Percentiles rank a stretch among this genome's conserved stretches.
phyloP scores from a whole-genome alignment of 2,888 invertebrate species.

The Lithophane ornitopus region DNA sequence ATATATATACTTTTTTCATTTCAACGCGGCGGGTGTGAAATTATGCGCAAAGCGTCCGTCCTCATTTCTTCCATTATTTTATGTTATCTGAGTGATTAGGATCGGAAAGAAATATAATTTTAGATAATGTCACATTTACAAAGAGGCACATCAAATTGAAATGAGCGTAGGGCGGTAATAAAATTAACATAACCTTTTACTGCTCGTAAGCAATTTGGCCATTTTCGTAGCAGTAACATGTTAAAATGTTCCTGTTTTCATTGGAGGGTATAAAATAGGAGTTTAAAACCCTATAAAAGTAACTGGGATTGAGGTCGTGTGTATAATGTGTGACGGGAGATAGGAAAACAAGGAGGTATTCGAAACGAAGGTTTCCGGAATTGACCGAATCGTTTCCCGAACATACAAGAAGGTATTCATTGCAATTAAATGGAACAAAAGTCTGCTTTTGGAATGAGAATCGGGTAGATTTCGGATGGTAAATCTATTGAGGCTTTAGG shows the following conservation, averaged over 20 bases:
- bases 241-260: conserved; percentile 73
- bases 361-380: conserved; percentile 12
- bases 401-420: neutral
- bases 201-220: conserved; percentile 73
- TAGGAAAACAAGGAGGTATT: conserved; percentile 9
- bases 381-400: conserved; percentile 1
- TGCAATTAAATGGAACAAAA: conserved; percentile 4
- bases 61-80: conserved; percentile 20
- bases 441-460: neutral
- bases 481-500: neutral
- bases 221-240: conserved; percentile 72
- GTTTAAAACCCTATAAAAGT: conserved; percentile 74
- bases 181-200: conserved; percentile 77
- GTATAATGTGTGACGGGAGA: conserved; percentile 44
- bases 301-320: conserved; percentile 70
- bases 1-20: conserved; percentile 37
- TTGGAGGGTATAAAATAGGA: conserved; percentile 74
- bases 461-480: neutral
- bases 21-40: conserved; percentile 28
- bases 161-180: conserved; percentile 67
- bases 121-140: conserved; percentile 55
- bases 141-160: conserved; percentile 56
- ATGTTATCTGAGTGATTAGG: conserved; percentile 25
- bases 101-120: conserved; percentile 49
- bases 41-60: conserved; percentile 28